Conservation (phyloP, 2,888 invertebrate genomes). For the Spilarctia lutea region DNA sequence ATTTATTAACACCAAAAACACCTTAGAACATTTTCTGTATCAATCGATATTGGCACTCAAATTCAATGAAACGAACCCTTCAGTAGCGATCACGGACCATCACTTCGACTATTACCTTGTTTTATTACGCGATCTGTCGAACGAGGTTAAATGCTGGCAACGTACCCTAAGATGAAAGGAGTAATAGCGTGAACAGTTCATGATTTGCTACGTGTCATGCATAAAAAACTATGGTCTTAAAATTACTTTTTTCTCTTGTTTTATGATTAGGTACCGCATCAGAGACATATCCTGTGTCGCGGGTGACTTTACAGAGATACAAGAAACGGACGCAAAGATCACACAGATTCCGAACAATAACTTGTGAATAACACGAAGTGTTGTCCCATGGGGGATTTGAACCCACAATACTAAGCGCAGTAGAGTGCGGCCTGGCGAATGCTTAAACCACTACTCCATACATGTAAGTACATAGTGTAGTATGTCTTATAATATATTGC, state of each 20-base stretch:
- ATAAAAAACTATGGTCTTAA: background rate
- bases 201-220: background rate
- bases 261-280: too few species aligned
- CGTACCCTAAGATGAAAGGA: background rate
- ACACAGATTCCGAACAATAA: too few species aligned
- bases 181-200: background rate
- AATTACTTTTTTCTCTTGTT: too few species aligned
- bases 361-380: too few species aligned
- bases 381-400: too few species aligned
- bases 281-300: too few species aligned
- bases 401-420: too few species aligned
- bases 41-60: background rate
- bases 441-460: too few species aligned
- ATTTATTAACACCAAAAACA: background rate
- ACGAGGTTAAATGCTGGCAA: background rate
- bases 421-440: too few species aligned
- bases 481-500: background rate
- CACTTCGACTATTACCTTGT: background rate
- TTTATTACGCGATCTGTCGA: background rate
- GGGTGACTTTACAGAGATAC: too few species aligned
- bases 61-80: constrained; percentile 10
- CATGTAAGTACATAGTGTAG: too few species aligned
- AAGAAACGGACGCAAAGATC: too few species aligned
- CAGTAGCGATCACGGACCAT: constrained; percentile 5
- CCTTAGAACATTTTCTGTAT: background rate